Conservation (phyloP, 2,888 invertebrate species). For the Metallyticus violacea region DNA sequence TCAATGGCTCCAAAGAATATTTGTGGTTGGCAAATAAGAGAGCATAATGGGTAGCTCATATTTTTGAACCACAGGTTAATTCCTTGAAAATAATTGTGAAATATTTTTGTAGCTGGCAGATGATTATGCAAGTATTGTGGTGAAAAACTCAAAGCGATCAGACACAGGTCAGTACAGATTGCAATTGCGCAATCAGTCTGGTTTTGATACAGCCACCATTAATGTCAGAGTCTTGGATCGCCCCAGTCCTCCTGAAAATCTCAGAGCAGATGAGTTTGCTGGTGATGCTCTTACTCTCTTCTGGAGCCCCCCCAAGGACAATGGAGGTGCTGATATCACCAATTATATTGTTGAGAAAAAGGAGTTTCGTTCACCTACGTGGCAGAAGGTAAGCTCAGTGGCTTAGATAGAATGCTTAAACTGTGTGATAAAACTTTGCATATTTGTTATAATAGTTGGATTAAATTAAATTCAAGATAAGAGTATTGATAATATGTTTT, state of each 20-base stretch:
- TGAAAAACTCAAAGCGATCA: slow-evolving; percentile 84
- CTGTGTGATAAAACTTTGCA: too few relatives aligned
- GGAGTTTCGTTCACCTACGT: slow-evolving; percentile 75
- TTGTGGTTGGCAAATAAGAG: too few relatives aligned
- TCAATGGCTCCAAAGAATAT: too few relatives aligned
- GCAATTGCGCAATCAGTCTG: slow-evolving; percentile 89
- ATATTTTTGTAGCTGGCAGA: slow-evolving; percentile 64
- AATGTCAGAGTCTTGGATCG: slow-evolving; percentile 94
- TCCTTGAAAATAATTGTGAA: background rate
- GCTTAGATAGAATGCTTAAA: too few relatives aligned
- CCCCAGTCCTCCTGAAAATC: slow-evolving; percentile 85
- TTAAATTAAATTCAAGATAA: too few relatives aligned
- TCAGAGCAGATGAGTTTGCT: slow-evolving; percentile 90
- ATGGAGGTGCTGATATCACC: slow-evolving; percentile 91
- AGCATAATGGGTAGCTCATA: too few relatives aligned
- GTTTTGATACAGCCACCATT: slow-evolving; percentile 91
- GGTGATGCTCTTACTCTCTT: slow-evolving; percentile 93
- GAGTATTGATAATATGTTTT: too few relatives aligned
- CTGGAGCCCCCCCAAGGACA: slow-evolving; percentile 96
- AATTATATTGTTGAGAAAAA: slow-evolving; percentile 96
- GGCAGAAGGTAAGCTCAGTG: slow-evolving; percentile 63
- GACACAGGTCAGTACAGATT: slow-evolving; percentile 92
- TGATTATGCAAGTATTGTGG: slow-evolving; percentile 87
- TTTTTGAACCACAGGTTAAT: too few relatives aligned
- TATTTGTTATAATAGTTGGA: too few relatives aligned